Base-by-base conservation (phyloP, 2,797 vertebrate species). In the Anas georgica region DNA sequence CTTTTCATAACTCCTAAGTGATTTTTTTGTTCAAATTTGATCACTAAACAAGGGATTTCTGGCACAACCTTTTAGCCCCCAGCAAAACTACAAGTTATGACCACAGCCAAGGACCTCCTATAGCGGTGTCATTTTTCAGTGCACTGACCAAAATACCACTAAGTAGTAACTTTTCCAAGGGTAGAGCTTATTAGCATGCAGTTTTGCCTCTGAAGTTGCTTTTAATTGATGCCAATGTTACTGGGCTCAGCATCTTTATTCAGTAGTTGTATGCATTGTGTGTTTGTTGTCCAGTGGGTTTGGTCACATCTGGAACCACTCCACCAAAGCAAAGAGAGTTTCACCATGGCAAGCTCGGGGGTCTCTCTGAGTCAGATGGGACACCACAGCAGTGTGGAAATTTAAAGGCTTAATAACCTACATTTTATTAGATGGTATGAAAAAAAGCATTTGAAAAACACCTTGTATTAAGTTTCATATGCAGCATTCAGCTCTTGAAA, bases 221-320 rank as follows among this genome's bases (percentile, higher is more conserved):
- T 86, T 67, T 90, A 79, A 56, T 10, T 67, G 54, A 37, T 17
- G 28, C 7, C 31, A 21, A 21, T 6, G 12, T 35, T n/a, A 69
- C n/a, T 43, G 25, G 37, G n/a, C 23, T 46, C 28, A 26, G 18
- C 29, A 62, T 21, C 33, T 68, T 54, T 46, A 60, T 43, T 41
- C 37, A 25, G 1, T 21, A 54, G 10, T 58, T 46, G 22, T 7
- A 13, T 6, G 41, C 1, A 1, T 22, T 12, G 8, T 23, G 23
- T 67, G 33, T 87, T 72, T 10, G 17, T 50, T 29, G 25, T 31
- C 45, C 18, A 10, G 7, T 11, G 15, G 18, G 14, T 68, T 48
- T 63, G 74, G 23, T 15, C 8, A 3, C 7, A 26, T 9, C 59
- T 59, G 41, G 8, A 22, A n/a, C 17, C 7, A 35, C 18, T 20